Evolutionary conservation across 1,140 invertebrate species (phyloP), one percentile per base, ranked within the genome.

Genomic region (Tetraneura akinire): DNA sequence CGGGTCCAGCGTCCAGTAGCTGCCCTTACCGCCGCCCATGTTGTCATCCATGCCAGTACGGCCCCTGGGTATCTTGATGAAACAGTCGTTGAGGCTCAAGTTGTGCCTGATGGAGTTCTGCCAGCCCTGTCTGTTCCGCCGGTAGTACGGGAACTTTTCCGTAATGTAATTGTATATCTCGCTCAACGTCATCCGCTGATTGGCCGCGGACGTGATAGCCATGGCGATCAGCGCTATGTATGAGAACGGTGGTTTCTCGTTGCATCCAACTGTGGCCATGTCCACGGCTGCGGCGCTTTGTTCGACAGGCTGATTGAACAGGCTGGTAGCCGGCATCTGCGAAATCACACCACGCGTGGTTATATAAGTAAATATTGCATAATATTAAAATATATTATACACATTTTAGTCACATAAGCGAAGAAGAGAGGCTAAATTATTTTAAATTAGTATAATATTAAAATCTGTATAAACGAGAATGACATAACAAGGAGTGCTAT

Each of bases 161-260:
- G 99, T 99, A 81, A 99, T 99, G 80, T 83, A 84, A 86, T 97
- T 94, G 85, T 99, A 99, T 84, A 99, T 99, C 10, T 96, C 97
- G 85, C 97, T 98, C 0, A 99, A 88, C 0, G 98, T 99, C 71
- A 99, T 93, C 84, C 95, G 94, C 84, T 97, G 95, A 76, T 97
- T 95, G 0, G 94, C 91, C 0, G 95, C 91, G 84, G 95, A 93
- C 84, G 97, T 93, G 51, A 99, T 98, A 18, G 97, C 96, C 97
- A 99, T 98, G 0, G 97, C 95, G 51, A 99, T 99, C 18, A 99
- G 88, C 0, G 98, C 97, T 55, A 99, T 99, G 87, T 99, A 99
- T 0, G 95, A 97, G 85, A 98, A 99, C 0, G 97, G 97, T 0
- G 98, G 97, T 85, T 99, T 99, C 16, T 98, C 93, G 91, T 74